A percentile compares a stretch with the other conserved stretches of the same genome.
Evolutionary conservation across 2,113 vertebrate genomes (phyloP).

Genomic region (Heterotilapia buettikoferi): DNA sequence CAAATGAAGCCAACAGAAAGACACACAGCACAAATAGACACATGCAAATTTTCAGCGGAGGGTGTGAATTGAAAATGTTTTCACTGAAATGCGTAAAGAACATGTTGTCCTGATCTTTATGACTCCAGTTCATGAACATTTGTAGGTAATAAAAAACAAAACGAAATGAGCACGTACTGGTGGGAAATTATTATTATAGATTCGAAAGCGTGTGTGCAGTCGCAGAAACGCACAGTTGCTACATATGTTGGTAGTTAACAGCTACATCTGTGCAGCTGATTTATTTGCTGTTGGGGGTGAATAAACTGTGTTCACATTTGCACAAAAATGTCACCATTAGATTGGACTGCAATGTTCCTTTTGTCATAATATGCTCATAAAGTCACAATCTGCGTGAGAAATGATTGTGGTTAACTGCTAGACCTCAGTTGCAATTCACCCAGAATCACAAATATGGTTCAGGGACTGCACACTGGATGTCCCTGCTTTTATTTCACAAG

Average conservation of each 20-base stretch:
- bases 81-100: neutral
- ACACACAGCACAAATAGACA: neutral
- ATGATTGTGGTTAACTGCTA: neutral
- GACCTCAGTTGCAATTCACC: neutral
- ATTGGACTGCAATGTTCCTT: neutral
- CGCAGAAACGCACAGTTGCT: neutral
- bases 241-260: neutral
- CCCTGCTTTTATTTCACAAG: neutral
- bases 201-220: neutral
- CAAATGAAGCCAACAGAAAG: neutral
- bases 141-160: neutral
- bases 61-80: neutral
- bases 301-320: neutral
- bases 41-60: rapidly evolving
- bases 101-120: neutral
- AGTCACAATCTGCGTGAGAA: neutral
- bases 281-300: neutral
- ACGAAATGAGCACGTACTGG: neutral
- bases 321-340: neutral
- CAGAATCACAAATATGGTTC: neutral
- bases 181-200: neutral
- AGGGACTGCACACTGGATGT: neutral
- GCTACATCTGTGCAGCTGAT: neutral
- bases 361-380: neutral
- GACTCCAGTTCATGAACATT: neutral